These are phyloP conservation scores for Heliconius eleuchia DNA, from an alignment of 1,140 invertebrate species.

Conservation along the genomic window DNA sequence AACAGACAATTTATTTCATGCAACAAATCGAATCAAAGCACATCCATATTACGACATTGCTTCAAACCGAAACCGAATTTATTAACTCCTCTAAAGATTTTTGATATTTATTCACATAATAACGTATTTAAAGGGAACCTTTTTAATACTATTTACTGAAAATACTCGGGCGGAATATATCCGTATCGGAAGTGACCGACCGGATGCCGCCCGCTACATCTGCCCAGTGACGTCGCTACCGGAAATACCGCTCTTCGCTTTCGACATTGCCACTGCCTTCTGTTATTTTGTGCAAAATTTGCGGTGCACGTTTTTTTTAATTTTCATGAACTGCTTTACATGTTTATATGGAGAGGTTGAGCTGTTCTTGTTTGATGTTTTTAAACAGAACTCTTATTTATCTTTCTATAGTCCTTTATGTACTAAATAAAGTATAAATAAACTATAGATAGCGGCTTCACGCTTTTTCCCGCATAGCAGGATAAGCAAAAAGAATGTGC, in stretches of 20 bases:
- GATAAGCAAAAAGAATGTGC: too few species aligned
- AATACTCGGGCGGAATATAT: slow-evolving; percentile 25
- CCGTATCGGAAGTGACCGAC: slow-evolving; percentile 38
- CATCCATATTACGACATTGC: background rate
- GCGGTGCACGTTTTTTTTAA: slow-evolving; percentile 12
- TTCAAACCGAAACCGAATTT: background rate
- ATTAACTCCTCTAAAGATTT: background rate
- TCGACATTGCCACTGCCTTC: slow-evolving; percentile 29
- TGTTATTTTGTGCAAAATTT: slow-evolving; percentile 24
- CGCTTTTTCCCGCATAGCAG: too few species aligned
- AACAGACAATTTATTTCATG: background rate
- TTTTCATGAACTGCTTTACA: background rate
- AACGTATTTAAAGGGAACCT: slow-evolving; percentile 17
- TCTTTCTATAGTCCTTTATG: too few species aligned
- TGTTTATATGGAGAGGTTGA: background rate
- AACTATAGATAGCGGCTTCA: too few species aligned
- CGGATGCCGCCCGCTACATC: slow-evolving; percentile 49
- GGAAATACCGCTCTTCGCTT: slow-evolving; percentile 44
- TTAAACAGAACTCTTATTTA: too few species aligned
- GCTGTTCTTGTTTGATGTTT: too few species aligned
- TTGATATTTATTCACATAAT: slow-evolving; percentile 10
- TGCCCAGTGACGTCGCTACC: slow-evolving; percentile 44
- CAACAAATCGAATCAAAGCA: background rate
- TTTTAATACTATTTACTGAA: slow-evolving; percentile 28
- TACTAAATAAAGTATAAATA: too few species aligned